phyloP scores from a whole-genome alignment of 2,797 vertebrate genomes.

The Semaprochilodus insignis region DNA sequence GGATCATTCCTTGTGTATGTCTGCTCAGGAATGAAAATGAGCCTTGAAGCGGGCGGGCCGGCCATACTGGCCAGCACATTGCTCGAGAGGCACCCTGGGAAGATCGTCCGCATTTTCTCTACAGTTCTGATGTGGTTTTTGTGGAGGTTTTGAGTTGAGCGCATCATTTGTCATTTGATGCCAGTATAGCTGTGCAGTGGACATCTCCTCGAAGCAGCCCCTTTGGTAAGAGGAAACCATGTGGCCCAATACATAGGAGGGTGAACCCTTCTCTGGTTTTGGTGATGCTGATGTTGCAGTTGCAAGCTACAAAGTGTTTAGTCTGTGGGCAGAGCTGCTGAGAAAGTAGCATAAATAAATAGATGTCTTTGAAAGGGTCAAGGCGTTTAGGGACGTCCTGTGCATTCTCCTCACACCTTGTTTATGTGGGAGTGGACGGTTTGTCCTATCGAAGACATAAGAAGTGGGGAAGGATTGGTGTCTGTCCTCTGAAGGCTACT shows the following conservation, averaged over 20 bases:
- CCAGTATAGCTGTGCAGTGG: neutral
- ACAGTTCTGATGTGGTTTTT: conserved; percentile 36
- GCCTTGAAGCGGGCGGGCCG: neutral
- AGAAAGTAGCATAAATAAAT: conserved; percentile 1
- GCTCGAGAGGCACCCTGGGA: neutral
- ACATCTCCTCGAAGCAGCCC: neutral
- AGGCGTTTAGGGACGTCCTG: conserved; percentile 8
- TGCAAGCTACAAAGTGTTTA: neutral
- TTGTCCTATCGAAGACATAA: conserved; percentile 15
- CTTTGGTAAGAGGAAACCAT: conserved; percentile 5
- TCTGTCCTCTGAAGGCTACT: conserved; percentile 44
- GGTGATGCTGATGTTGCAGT: neutral
- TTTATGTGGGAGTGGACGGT: conserved; percentile 10
- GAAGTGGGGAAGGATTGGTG: conserved; percentile 16
- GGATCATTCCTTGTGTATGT: conserved; percentile 8
- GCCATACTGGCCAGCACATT: neutral
- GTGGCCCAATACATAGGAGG: neutral
- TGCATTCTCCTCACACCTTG: conserved; percentile 2
- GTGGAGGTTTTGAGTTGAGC: neutral
- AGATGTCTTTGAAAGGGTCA: neutral
- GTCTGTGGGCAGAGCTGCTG: neutral
- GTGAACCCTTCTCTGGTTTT: neutral
- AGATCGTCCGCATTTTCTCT: conserved; percentile 13
- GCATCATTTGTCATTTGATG: conserved; percentile 17
- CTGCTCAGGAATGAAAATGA: conserved; percentile 13